A percentile compares a stretch with the other conserved stretches of the same genome.
These are phyloP conservation scores for Oncorhynchus gorbuscha DNA, from an alignment of 2,113 vertebrate genomes.

Conservation along the genomic window DNA sequence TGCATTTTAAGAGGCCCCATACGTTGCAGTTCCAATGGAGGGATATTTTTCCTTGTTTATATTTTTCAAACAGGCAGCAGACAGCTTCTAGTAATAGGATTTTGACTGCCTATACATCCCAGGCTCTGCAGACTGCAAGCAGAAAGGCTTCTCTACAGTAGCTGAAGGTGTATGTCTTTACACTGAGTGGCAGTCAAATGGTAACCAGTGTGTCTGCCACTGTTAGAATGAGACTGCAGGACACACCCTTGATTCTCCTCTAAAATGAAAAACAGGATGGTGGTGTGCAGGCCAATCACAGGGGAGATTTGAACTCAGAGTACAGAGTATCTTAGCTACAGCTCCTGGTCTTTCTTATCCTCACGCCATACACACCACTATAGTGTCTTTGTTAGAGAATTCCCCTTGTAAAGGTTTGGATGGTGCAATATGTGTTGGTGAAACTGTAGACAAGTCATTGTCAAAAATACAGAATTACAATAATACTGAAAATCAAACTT, in stretches of 20 bases:
- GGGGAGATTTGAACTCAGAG: background rate
- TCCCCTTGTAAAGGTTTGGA: constrained; percentile 5
- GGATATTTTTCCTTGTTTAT: background rate
- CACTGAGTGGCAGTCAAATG: background rate
- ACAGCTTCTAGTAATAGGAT: background rate
- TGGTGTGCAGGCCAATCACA: constrained; percentile 17
- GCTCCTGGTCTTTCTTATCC: background rate
- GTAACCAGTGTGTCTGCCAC: background rate
- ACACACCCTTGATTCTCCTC: constrained; percentile 9
- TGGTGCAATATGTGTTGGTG: background rate
- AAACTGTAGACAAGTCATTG: background rate
- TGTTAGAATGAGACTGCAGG: constrained; percentile 9
- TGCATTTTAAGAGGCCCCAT: constrained; percentile 18
- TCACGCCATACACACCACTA: background rate
- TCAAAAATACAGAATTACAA: too few relatives aligned
- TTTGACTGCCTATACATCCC: background rate
- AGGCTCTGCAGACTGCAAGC: background rate
- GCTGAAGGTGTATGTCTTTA: constrained; percentile 7
- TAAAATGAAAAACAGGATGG: constrained; percentile 21
- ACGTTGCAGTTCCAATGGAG: background rate
- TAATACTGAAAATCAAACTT: too few relatives aligned
- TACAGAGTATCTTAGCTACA: background rate
- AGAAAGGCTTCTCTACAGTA: background rate
- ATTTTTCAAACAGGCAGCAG: background rate
- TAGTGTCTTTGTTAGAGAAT: constrained; percentile 2